A percentile compares a stretch with the other conserved stretches of the same genome.
Evolutionary conservation across 2,888 invertebrate species (phyloP).

Genomic region (Rhingia rostrata): DNA sequence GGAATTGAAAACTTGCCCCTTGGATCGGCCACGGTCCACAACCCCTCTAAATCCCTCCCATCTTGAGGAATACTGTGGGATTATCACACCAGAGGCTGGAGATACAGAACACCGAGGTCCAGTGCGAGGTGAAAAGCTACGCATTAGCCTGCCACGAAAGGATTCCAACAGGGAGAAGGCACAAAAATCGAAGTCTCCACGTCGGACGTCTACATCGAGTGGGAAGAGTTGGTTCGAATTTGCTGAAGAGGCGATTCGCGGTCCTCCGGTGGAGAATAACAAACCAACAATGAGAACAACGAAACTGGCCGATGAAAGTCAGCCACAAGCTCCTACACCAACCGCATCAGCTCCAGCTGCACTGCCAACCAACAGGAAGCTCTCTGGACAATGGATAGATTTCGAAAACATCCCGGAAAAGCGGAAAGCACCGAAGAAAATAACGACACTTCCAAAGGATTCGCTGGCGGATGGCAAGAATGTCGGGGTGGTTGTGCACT

Average conservation of each 20-base stretch:
- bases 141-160: slow-evolving; percentile 88
- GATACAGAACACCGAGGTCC: slow-evolving; percentile 59
- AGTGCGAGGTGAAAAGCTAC: slow-evolving; percentile 86
- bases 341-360: slow-evolving; percentile 71
- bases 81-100: slow-evolving; percentile 79
- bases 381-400: slow-evolving; percentile 89
- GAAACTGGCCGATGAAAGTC: slow-evolving; percentile 78
- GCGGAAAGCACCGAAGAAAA: slow-evolving; percentile 91
- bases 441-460: slow-evolving; percentile 89
- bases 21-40: slow-evolving; percentile 89
- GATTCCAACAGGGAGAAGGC: slow-evolving; percentile 82
- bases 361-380: slow-evolving; percentile 77
- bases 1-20: slow-evolving; percentile 87
- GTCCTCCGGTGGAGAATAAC: slow-evolving; percentile 43
- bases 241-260: slow-evolving; percentile 85
- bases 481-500: slow-evolving; percentile 84
- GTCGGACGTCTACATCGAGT: slow-evolving; percentile 83
- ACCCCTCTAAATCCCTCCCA: slow-evolving; percentile 89
- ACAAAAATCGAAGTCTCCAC: slow-evolving; percentile 84
- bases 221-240: slow-evolving; percentile 86
- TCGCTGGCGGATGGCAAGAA: slow-evolving; percentile 77
- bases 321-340: slow-evolving; percentile 83
- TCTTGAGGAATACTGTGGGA: slow-evolving; percentile 88
- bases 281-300: slow-evolving; percentile 23
- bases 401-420: slow-evolving; percentile 94